Conservation (phyloP, 2,888 invertebrate species). For the Cyclophora albipunctata region DNA sequence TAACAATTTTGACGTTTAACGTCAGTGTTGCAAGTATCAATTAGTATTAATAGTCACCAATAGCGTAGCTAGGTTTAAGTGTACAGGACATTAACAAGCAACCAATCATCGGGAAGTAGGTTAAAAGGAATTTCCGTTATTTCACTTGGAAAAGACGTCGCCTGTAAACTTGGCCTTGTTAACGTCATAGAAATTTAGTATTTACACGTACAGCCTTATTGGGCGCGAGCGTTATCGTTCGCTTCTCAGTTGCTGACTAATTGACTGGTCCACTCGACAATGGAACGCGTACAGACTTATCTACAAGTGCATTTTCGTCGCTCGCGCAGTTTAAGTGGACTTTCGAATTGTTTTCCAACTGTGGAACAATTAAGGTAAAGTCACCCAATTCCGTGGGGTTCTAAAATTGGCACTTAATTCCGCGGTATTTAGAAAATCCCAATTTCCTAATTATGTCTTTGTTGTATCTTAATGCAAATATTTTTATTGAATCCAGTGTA, state of each 20-base stretch:
- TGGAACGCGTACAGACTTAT: conserved; percentile 7
- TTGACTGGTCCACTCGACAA: conserved; percentile 24
- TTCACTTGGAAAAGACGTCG: conserved; percentile 21
- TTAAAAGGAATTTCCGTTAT: conserved; percentile 19
- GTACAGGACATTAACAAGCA: too few relatives aligned
- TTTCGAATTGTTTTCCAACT: not conserved
- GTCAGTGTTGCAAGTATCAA: too few relatives aligned
- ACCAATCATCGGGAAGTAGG: too few relatives aligned
- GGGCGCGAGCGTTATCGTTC: conserved; percentile 21
- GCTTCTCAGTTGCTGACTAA: conserved; percentile 18
- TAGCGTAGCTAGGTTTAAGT: too few relatives aligned
- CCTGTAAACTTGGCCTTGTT: conserved; percentile 26
- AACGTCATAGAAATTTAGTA: conserved; percentile 25
- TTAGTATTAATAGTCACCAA: not conserved
- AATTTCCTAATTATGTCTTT: too few relatives aligned
- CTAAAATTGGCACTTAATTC: too few relatives aligned
- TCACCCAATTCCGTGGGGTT: too few relatives aligned
- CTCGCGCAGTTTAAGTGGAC: conserved; percentile 1
- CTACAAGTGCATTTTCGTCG: not conserved
- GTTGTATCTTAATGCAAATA: too few relatives aligned
- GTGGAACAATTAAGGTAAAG: too few relatives aligned
- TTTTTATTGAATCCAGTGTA: too few relatives aligned
- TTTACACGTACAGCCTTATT: conserved; percentile 25
- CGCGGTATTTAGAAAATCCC: too few relatives aligned
- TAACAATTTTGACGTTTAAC: too few relatives aligned